Evolutionary conservation across 2,888 invertebrate genomes (phyloP).

Genomic region (Drosophila mulleri): DNA sequence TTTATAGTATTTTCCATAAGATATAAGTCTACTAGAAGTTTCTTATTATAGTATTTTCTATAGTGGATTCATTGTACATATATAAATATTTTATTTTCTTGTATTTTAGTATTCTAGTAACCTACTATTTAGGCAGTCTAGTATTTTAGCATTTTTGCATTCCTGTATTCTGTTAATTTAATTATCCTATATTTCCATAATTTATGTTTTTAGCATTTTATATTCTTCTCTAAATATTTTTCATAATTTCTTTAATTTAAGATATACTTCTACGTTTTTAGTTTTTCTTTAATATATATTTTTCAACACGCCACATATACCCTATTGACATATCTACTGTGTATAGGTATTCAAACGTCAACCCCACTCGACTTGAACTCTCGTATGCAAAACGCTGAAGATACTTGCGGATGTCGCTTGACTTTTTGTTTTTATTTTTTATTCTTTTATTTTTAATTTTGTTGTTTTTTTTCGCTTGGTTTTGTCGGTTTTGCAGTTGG

Average conservation of each 20-base stretch:
- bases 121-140: neutral
- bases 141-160: neutral
- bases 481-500: constrained; percentile 57
- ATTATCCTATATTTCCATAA: neutral
- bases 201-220: neutral
- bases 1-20: too few species aligned
- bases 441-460: constrained; percentile 21
- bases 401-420: constrained; percentile 43
- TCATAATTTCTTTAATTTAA: too few species aligned
- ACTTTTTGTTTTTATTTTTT: constrained; percentile 30
- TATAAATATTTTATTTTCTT: neutral
- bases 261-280: too few species aligned
- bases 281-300: neutral
- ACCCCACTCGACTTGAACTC: constrained; percentile 45
- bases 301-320: neutral
- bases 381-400: constrained; percentile 66
- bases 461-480: constrained; percentile 12
- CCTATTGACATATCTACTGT: neutral
- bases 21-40: too few species aligned
- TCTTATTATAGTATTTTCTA: too few species aligned
- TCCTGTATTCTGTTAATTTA: neutral
- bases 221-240: too few species aligned
- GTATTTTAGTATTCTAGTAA: too few species aligned
- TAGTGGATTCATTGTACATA: neutral
- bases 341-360: constrained; percentile 43